phyloP scores from a whole-genome alignment of 1,140 invertebrate genomes.

The Laupala kohalensis region DNA sequence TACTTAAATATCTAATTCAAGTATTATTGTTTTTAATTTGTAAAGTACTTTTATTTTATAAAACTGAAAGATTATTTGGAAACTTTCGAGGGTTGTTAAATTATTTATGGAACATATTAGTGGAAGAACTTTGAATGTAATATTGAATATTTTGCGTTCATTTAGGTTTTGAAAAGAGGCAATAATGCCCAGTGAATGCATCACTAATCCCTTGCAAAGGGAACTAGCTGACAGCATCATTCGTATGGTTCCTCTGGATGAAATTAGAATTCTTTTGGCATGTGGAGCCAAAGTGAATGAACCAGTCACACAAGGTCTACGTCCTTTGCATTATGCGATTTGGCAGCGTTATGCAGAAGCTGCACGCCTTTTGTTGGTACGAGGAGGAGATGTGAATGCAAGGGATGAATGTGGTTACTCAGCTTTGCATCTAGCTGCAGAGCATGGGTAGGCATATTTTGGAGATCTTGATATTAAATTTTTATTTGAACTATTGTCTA shows the following conservation, averaged over 20 bases:
- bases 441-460: slow-evolving; percentile 69
- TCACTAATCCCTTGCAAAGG: slow-evolving; percentile 61
- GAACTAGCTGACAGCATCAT: slow-evolving; percentile 83
- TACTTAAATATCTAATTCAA: too few relatives aligned
- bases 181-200: slow-evolving; percentile 55
- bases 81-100: too few relatives aligned
- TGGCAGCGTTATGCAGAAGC: slow-evolving; percentile 64
- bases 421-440: slow-evolving; percentile 71
- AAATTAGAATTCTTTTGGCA: slow-evolving; percentile 69
- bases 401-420: slow-evolving; percentile 83
- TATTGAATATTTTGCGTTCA: too few relatives aligned
- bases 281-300: slow-evolving; percentile 74
- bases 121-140: too few relatives aligned
- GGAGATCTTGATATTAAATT: too few relatives aligned
- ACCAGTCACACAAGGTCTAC: slow-evolving; percentile 62
- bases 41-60: too few relatives aligned
- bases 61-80: too few relatives aligned
- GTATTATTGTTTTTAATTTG: too few relatives aligned
- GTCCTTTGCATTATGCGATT: slow-evolving; percentile 83
- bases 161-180: too few relatives aligned
- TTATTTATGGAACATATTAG: too few relatives aligned
- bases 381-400: slow-evolving; percentile 70
- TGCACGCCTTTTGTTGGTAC: slow-evolving; percentile 55
- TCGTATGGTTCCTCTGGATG: slow-evolving; percentile 69
- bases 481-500: background rate